Percentiles rank a stretch among this genome's conserved stretches.
Conservation (phyloP, 1,140 invertebrate species). For the Temnothorax nylanderi region DNA sequence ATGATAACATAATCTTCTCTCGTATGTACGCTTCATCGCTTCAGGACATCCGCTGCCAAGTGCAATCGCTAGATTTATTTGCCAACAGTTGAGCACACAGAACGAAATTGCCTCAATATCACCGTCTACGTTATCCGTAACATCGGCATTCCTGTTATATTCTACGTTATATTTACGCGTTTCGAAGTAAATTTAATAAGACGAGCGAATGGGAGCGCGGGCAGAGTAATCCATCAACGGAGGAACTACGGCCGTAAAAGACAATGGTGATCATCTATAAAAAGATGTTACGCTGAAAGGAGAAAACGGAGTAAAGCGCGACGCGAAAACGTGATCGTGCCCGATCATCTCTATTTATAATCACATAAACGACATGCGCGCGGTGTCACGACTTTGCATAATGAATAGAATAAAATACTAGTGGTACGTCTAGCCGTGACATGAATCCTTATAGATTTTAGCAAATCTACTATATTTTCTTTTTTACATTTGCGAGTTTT, state of each 20-base stretch:
- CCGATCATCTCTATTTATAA: constrained; percentile 72
- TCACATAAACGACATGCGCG: constrained; percentile 57
- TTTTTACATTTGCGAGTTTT: background rate
- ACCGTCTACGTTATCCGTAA: background rate
- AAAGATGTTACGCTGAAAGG: constrained; percentile 27
- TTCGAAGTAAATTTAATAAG: constrained; percentile 38
- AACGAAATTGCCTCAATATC: constrained; percentile 40
- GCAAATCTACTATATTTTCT: background rate
- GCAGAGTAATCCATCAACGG: background rate
- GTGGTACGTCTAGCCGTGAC: background rate
- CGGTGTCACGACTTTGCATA: background rate
- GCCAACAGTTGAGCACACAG: constrained; percentile 17
- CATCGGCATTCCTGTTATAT: background rate
- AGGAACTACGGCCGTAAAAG: background rate
- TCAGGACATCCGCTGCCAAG: background rate
- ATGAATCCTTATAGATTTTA: background rate
- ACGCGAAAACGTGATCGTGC: constrained; percentile 48
- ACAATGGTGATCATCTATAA: constrained; percentile 21
- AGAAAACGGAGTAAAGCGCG: constrained; percentile 54
- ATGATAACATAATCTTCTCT: constrained; percentile 15
- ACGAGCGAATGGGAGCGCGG: background rate
- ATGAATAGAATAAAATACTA: constrained; percentile 47
- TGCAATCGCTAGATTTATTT: constrained; percentile 23
- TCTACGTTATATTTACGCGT: background rate
- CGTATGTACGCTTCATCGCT: background rate